Evolutionary conservation across 1,140 invertebrate genomes (phyloP).

Genomic region (Neodiprion fabricii): DNA sequence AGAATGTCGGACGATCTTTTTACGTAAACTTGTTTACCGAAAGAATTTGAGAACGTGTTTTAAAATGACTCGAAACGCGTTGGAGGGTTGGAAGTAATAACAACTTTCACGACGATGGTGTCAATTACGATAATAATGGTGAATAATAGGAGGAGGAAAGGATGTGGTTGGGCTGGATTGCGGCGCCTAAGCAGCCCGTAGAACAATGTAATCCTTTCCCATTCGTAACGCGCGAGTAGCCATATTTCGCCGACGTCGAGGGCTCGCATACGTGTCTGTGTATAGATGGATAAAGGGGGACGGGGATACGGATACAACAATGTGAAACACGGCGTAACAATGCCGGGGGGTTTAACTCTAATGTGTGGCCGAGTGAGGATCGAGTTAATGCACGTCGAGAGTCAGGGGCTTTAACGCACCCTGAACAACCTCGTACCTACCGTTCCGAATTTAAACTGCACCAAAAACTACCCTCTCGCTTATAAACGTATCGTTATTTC

Average conservation of each 20-base stretch:
- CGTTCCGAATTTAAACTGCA: not conserved
- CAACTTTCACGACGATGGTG: no score
- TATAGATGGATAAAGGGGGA: not conserved
- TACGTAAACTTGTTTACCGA: no score
- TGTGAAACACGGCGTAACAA: slow-evolving; percentile 7
- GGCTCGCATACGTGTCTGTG: not conserved
- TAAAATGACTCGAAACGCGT: no score
- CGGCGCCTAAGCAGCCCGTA: not conserved
- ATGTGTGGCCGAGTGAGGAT: not conserved
- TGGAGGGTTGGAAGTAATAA: no score
- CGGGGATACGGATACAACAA: not conserved
- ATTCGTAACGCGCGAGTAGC: not conserved
- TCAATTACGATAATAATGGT: no score
- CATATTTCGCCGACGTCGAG: slow-evolving; percentile 1
- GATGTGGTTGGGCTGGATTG: not conserved
- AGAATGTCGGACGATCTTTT: no score
- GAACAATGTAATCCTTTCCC: not conserved
- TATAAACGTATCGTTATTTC: no score
- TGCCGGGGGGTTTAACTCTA: not conserved
- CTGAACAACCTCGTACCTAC: not conserved
- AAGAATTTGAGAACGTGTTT: no score
- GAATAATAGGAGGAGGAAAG: not conserved
- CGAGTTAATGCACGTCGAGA: slow-evolving; percentile 6
- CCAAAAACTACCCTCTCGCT: not conserved
- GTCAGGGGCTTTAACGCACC: slow-evolving; percentile 4